Percentiles rank a stretch among this genome's conserved stretches.
Conservation (phyloP, 2,888 invertebrate species). For the Falcaria lacertinaria region DNA sequence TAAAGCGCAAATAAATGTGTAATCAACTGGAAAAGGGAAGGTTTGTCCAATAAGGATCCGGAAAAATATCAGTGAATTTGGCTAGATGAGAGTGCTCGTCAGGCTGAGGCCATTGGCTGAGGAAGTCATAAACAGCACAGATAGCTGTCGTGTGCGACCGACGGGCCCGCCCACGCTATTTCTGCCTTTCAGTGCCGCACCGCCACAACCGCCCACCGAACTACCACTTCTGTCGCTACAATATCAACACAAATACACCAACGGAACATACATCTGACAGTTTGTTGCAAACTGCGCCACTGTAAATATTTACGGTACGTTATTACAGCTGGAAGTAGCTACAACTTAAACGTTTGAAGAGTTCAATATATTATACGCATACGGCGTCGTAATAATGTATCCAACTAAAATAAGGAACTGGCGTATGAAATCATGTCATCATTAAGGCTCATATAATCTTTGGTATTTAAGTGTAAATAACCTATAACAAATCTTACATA, state of each 20-base stretch:
- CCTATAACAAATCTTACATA: too few species aligned
- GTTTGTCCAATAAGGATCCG: too few species aligned
- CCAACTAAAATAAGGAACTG: not conserved
- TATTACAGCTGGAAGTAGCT: not conserved
- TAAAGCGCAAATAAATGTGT: too few species aligned
- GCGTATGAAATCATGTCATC: too few species aligned
- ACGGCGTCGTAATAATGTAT: not conserved
- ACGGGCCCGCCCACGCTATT: constrained; percentile 76
- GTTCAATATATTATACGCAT: not conserved
- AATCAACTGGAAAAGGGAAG: too few species aligned
- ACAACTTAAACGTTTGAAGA: not conserved
- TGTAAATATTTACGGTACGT: constrained; percentile 21
- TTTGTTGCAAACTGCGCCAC: constrained; percentile 40
- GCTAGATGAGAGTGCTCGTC: constrained; percentile 18
- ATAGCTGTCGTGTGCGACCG: constrained; percentile 73
- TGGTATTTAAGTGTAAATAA: too few species aligned
- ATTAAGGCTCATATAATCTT: too few species aligned
- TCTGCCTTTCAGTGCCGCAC: constrained; percentile 61
- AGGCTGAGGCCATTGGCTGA: constrained; percentile 69
- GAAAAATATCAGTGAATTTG: not conserved
- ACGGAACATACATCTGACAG: constrained; percentile 46
- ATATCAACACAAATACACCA: constrained; percentile 45
- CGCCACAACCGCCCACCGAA: constrained; percentile 47
- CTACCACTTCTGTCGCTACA: constrained; percentile 20
- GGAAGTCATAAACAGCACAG: constrained; percentile 75